A percentile compares a stretch with the other conserved stretches of the same genome.
Evolutionary conservation across 2,113 vertebrate species (phyloP).

Genomic region (Vimba vimba): DNA sequence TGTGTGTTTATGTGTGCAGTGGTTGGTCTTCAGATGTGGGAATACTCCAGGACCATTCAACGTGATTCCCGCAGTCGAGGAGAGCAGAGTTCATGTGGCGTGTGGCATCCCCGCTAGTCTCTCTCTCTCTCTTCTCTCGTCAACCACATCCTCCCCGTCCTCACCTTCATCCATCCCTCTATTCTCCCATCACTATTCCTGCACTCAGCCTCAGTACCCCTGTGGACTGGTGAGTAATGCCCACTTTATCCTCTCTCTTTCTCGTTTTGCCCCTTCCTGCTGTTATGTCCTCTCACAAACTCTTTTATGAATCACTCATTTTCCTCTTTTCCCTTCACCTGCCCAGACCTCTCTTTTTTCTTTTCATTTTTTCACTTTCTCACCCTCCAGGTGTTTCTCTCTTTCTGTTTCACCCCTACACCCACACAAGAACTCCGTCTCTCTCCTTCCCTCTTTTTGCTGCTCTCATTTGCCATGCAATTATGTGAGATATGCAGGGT

Average conservation of each 20-base stretch:
- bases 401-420: slow-evolving; percentile 7
- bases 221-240: slow-evolving; percentile 49
- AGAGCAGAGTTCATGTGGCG: slow-evolving; percentile 66
- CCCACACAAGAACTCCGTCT: slow-evolving; percentile 12
- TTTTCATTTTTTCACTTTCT: not conserved
- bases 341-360: slow-evolving; percentile 2
- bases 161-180: slow-evolving; percentile 17
- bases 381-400: slow-evolving; percentile 3
- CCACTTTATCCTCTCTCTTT: not conserved
- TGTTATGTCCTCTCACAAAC: slow-evolving; percentile 52
- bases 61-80: slow-evolving; percentile 64
- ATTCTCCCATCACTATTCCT: slow-evolving; percentile 15
- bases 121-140: slow-evolving; percentile 19
- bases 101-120: slow-evolving; percentile 70
- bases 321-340: slow-evolving; percentile 50
- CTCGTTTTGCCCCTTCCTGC: slow-evolving; percentile 29
- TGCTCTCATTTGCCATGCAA: slow-evolving; percentile 43
- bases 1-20: slow-evolving; percentile 59
- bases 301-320: slow-evolving; percentile 40
- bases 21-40: slow-evolving; percentile 68
- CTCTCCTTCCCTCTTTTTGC: slow-evolving; percentile 11
- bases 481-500: slow-evolving; percentile 51
- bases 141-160: not conserved
- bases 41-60: slow-evolving; percentile 68
- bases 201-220: slow-evolving; percentile 42